phyloP scores from a whole-genome alignment of 2,888 invertebrate species.

The Copidosoma aretas region DNA sequence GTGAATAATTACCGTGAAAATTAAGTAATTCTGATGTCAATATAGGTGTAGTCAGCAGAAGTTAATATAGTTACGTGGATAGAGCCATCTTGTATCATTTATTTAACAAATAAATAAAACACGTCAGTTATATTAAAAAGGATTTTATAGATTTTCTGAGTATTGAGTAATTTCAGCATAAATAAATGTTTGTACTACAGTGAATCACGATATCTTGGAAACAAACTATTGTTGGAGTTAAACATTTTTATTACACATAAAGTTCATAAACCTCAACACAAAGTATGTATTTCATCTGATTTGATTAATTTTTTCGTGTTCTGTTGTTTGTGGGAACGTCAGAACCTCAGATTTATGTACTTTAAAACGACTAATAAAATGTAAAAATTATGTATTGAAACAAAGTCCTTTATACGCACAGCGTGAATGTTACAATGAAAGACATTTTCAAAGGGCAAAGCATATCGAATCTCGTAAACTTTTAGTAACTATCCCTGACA shows the following conservation, averaged over 20 bases:
- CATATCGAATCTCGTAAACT: conserved; percentile 39
- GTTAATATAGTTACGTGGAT: conserved; percentile 28
- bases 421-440: conserved; percentile 3
- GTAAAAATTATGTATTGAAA: no score
- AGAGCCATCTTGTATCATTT: conserved; percentile 39
- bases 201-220: no score
- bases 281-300: no score
- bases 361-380: no score
- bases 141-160: conserved; percentile 25
- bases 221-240: no score
- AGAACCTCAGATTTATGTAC: no score
- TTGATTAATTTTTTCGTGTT: no score
- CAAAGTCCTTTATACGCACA: no score
- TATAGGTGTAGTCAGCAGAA: conserved; percentile 31
- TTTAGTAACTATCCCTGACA: conserved; percentile 21
- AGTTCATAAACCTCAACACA: no score
- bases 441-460: conserved; percentile 21
- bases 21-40: conserved; percentile 33
- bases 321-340: no score
- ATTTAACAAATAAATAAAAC: conserved; percentile 20
- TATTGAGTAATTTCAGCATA: conserved; percentile 19
- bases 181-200: conserved; percentile 12
- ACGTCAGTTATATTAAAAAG: conserved; percentile 9
- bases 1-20: conserved; percentile 31
- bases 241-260: no score